These are phyloP conservation scores for Cotesia chilonis DNA, from an alignment of 1,140 invertebrate species.

Conservation along the genomic window DNA sequence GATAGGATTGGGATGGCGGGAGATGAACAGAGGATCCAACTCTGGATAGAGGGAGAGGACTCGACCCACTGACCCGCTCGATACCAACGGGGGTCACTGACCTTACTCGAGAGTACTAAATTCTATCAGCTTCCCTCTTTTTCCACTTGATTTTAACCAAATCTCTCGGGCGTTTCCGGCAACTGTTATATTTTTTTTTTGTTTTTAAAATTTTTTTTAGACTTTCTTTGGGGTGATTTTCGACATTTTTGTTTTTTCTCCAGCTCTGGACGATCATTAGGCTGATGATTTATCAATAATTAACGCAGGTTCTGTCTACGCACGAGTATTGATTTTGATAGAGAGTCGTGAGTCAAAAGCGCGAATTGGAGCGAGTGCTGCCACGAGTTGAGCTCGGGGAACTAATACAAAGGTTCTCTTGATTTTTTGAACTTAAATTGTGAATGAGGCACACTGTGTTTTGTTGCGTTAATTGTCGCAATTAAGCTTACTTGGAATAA, in stretches of 20 bases:
- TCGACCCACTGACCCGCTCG: slow-evolving; percentile 67
- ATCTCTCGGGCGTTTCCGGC: slow-evolving; percentile 24
- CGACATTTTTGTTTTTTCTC: not conserved
- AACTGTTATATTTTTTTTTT: not conserved
- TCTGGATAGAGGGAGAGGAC: slow-evolving; percentile 43
- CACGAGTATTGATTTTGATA: slow-evolving; percentile 63
- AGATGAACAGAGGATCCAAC: slow-evolving; percentile 11
- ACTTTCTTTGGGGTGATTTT: not conserved
- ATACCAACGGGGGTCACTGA: slow-evolving; percentile 63
- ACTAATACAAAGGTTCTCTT: slow-evolving; percentile 50
- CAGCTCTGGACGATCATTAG: not conserved
- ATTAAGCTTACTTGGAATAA: too few relatives aligned
- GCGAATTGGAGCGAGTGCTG: slow-evolving; percentile 32
- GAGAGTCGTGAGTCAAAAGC: slow-evolving; percentile 8
- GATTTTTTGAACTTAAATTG: slow-evolving; percentile 1
- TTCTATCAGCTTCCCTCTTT: slow-evolving; percentile 42
- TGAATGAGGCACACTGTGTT: slow-evolving; percentile 2
- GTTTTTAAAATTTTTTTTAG: too few relatives aligned
- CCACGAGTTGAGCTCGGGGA: slow-evolving; percentile 50
- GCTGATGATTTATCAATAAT: not conserved
- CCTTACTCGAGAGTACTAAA: slow-evolving; percentile 56
- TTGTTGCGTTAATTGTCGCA: too few relatives aligned
- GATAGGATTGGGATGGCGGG: slow-evolving; percentile 7
- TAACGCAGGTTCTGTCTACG: slow-evolving; percentile 39
- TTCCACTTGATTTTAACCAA: slow-evolving; percentile 13